phyloP scores from a whole-genome alignment of 2,113 vertebrate genomes.

The Orcinus orca region DNA sequence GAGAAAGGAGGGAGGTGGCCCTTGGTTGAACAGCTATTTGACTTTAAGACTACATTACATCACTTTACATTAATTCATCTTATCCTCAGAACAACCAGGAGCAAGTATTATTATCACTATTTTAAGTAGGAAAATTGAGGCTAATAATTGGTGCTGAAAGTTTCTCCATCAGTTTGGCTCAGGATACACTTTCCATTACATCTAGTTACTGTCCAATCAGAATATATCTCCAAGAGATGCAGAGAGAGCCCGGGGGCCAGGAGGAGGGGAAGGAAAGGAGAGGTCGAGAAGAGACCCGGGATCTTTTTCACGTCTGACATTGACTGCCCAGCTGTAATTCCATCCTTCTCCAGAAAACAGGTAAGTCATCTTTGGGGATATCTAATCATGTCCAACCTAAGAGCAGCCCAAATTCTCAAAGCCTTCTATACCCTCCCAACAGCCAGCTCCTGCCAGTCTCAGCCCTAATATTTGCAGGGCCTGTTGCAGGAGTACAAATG shows the following conservation, averaged over 20 bases:
- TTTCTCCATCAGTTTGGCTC: not conserved
- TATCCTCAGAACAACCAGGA: not conserved
- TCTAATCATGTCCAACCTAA: not conserved
- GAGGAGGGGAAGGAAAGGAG: not conserved
- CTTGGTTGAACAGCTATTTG: not conserved
- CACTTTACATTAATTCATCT: not conserved
- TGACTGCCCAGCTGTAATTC: not conserved
- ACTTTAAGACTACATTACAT: not conserved
- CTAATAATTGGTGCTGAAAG: not conserved
- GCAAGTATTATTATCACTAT: not conserved
- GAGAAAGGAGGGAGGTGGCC: not conserved
- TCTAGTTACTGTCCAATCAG: not conserved
- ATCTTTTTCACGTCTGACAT: not conserved
- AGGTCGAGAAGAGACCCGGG: not conserved
- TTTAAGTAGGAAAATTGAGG: not conserved
- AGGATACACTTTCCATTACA: not conserved
- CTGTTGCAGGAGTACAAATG: not conserved
- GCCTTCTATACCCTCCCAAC: not conserved
- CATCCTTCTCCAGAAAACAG: not conserved
- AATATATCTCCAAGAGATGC: not conserved
- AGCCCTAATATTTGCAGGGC: not conserved
- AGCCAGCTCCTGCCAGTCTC: not conserved
- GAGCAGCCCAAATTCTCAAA: not conserved
- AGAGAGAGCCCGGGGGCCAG: not conserved
- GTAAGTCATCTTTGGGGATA: not conserved